phyloP scores from a whole-genome alignment of 1,140 invertebrate genomes.

The Papilio dardanus region DNA sequence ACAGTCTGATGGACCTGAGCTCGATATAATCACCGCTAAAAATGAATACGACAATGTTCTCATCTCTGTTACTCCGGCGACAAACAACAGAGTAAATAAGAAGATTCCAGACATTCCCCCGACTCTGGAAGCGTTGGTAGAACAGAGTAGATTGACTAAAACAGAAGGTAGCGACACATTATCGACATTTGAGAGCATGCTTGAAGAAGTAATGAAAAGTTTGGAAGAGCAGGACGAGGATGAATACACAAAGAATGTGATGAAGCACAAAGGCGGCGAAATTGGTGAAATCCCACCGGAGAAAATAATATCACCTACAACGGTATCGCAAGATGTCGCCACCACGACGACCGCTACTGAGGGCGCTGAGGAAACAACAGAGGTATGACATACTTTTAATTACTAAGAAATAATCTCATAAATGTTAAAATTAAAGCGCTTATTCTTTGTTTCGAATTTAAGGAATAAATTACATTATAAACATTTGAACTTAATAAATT shows the following conservation, averaged over 20 bases:
- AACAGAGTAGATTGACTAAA: slow-evolving; percentile 73
- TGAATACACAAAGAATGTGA: slow-evolving; percentile 76
- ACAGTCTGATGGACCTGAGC: slow-evolving; percentile 54
- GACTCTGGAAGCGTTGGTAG: slow-evolving; percentile 73
- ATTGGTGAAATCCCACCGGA: slow-evolving; percentile 80
- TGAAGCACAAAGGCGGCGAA: slow-evolving; percentile 81
- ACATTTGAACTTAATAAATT: background rate
- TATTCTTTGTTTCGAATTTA: no score
- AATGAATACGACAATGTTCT: slow-evolving; percentile 78
- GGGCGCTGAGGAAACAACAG: slow-evolving; percentile 49
- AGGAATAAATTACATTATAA: no score
- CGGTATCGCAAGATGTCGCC: slow-evolving; percentile 48
- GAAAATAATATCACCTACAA: slow-evolving; percentile 65
- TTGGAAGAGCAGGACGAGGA: slow-evolving; percentile 81
- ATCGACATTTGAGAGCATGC: slow-evolving; percentile 80
- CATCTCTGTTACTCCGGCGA: slow-evolving; percentile 76
- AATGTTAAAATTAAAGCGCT: no score
- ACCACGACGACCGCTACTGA: slow-evolving; percentile 50
- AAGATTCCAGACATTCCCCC: slow-evolving; percentile 76
- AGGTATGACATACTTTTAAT: slow-evolving; percentile 51
- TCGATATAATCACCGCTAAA: slow-evolving; percentile 79
- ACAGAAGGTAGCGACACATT: slow-evolving; percentile 61
- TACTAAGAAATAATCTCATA: no score
- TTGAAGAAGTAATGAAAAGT: slow-evolving; percentile 82
- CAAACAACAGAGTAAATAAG: slow-evolving; percentile 66